Conservation (phyloP, 2,797 vertebrate species). For the Neosalanx taihuensis region DNA sequence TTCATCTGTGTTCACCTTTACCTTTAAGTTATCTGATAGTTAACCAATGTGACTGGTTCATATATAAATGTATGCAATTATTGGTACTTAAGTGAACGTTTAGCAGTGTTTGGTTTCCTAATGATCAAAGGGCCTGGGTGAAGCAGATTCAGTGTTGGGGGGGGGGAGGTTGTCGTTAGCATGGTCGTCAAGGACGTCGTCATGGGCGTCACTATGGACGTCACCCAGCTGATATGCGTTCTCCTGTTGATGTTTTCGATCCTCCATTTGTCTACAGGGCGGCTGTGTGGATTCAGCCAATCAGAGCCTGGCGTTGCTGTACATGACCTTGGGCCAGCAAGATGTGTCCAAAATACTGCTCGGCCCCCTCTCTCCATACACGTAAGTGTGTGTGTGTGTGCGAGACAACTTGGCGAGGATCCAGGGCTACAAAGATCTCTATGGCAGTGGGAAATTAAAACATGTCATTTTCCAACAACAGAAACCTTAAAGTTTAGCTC, state of each 20-base stretch:
- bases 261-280: conserved; percentile 73
- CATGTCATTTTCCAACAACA: background rate
- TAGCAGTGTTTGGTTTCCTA: too few species aligned
- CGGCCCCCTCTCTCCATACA: conserved; percentile 93
- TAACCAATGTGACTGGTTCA: too few species aligned
- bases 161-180: background rate
- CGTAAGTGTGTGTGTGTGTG: conserved; percentile 64
- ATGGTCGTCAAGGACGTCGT: too few species aligned
- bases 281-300: conserved; percentile 95
- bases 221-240: conserved; percentile 16
- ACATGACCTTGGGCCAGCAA: conserved; percentile 96
- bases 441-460: background rate
- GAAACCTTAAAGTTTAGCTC: background rate
- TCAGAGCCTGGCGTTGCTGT: conserved; percentile 89
- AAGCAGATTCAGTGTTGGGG: too few species aligned
- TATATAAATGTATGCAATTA: too few species aligned
- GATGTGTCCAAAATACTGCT: conserved; percentile 95
- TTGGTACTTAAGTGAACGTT: too few species aligned
- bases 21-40: too few species aligned
- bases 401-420: conserved; percentile 19
- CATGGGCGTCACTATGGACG: too few species aligned
- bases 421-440: conserved; percentile 45
- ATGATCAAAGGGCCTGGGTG: too few species aligned
- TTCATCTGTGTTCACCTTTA: too few species aligned
- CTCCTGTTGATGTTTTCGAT: conserved; percentile 40